Conservation (phyloP, 1,140 invertebrate genomes). For the Pissodes strobi region DNA sequence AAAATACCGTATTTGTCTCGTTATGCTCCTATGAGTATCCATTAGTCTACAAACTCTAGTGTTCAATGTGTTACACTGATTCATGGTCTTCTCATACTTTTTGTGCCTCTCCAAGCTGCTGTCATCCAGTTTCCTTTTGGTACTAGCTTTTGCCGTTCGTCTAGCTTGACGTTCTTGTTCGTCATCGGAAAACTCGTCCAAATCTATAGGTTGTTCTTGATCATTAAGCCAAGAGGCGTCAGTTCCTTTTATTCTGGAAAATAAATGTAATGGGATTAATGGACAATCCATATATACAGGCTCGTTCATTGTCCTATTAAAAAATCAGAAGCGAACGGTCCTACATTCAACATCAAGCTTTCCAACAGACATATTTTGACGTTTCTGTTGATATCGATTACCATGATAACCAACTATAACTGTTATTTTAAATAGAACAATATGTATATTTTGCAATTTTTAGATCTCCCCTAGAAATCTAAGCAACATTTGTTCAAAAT, state of each 20-base stretch:
- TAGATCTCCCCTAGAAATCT: too few relatives aligned
- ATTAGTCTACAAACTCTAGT: constrained; percentile 32
- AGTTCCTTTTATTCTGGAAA: constrained; percentile 58
- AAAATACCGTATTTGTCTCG: constrained; percentile 12
- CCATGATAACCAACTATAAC: too few relatives aligned
- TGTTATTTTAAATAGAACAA: too few relatives aligned
- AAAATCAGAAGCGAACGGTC: too few relatives aligned
- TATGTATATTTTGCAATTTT: too few relatives aligned
- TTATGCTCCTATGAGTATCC: constrained; percentile 28
- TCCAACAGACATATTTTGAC: too few relatives aligned
- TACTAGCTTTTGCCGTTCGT: neutral
- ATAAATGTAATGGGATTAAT: too few relatives aligned
- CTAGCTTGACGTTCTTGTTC: constrained; percentile 69
- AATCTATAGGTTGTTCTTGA: constrained; percentile 74
- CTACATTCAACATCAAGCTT: too few relatives aligned
- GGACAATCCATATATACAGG: too few relatives aligned
- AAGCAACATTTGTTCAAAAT: too few relatives aligned
- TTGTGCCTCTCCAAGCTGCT: constrained; percentile 44
- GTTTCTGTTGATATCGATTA: too few relatives aligned
- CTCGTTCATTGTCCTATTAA: too few relatives aligned
- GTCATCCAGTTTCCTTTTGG: constrained; percentile 35
- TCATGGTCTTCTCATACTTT: constrained; percentile 50
- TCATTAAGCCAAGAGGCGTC: constrained; percentile 78
- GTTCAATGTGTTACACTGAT: constrained; percentile 46
- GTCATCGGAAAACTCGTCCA: constrained; percentile 85